Base-by-base conservation (phyloP, 2,113 vertebrate species). In the Apodemus sylvaticus region DNA sequence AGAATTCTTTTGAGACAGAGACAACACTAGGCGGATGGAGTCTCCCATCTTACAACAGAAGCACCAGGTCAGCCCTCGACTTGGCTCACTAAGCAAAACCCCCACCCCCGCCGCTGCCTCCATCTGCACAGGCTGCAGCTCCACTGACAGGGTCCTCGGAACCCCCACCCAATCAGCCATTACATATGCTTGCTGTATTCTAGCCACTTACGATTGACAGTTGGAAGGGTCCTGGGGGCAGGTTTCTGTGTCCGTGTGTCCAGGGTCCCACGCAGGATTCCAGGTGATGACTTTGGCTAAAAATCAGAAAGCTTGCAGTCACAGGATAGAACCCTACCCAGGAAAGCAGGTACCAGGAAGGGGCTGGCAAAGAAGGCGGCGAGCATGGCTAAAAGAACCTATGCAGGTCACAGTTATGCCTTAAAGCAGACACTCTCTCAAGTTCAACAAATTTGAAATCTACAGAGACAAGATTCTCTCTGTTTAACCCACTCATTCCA, bases 131-230 rank as follows among this genome's bases (percentile, higher is more conserved):
- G 60, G 19, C 86, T 70, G 0, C 17, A 79, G 91, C 74, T 17
- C 4, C 1, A 31, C 73, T 5, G 53, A 45, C 60, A 0, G n/a
- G 31, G 76, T 83, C 93, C 31, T 10, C 0, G 0, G 55, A 90
- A 31, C 17, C 31, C 76, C 77, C 62, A 11, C 42, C 73, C 60
- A 48, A 39, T 14, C 60, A 13, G 89, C 45, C 81, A 62, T n/a
- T 34, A 10, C 22, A 26, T 48, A 73, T 22, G 51, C 12, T 51
- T 22, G 29, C 16, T 58, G 19, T 8, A 2, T 24, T 51, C 79
- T 31, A 5, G 34, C 8, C 3, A 98, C 97, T 98, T 98, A 98
- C 97, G 68, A 36, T 91, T 83, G 10, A 7, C 58, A 58, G 93
- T 62, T 48, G 86, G n/a, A 62, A 62, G 45, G 77, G 70, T 34